Percentiles rank a stretch among this genome's conserved stretches.
phyloP scores from a whole-genome alignment of 2,113 vertebrate genomes.

The Haliaeetus leucogaster region DNA sequence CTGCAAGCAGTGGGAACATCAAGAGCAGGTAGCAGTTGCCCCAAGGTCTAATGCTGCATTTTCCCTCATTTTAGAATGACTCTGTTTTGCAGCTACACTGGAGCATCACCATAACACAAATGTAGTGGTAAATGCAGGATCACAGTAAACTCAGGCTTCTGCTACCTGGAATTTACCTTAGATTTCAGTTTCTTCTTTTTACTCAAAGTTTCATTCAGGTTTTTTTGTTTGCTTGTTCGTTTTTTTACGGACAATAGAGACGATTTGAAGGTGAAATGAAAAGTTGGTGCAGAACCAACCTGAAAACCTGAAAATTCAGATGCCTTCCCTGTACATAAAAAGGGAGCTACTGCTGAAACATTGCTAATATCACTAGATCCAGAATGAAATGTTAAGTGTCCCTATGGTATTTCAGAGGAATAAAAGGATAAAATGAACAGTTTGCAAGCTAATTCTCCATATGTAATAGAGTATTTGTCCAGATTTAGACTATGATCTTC shows the following conservation, averaged over 20 bases:
- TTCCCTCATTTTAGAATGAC: not conserved
- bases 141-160: not conserved
- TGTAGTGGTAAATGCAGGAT: not conserved
- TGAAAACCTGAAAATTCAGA: not conserved
- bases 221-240: not conserved
- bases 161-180: not conserved
- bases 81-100: not conserved
- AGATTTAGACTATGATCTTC: conserved; percentile 26
- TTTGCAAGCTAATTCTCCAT: conserved; percentile 40
- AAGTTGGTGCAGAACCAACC: not conserved
- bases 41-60: not conserved
- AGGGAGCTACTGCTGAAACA: not conserved
- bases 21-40: not conserved
- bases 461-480: conserved; percentile 22
- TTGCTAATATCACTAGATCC: not conserved
- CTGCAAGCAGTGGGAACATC: not conserved
- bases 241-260: not conserved
- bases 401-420: conserved; percentile 28
- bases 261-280: not conserved
- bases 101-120: not conserved
- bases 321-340: not conserved
- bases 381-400: conserved; percentile 39
- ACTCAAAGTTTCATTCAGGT: not conserved
- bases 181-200: not conserved
- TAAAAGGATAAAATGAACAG: conserved; percentile 42